These are phyloP conservation scores for Napeogenes inachia DNA, from an alignment of 2,888 invertebrate species.

Conservation along the genomic window DNA sequence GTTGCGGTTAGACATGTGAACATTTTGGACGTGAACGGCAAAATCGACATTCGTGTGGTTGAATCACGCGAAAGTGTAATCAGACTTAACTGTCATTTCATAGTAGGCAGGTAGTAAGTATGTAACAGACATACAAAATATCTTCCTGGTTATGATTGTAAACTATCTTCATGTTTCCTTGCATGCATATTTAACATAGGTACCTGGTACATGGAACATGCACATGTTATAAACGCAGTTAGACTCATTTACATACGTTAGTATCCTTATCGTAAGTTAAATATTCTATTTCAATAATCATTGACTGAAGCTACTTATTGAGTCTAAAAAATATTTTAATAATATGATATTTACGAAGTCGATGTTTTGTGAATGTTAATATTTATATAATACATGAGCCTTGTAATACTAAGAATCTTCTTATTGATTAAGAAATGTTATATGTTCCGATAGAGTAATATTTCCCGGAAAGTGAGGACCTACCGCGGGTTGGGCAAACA, in stretches of 20 bases:
- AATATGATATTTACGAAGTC: too few relatives aligned
- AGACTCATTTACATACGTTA: slow-evolving; percentile 18
- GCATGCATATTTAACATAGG: slow-evolving; percentile 16
- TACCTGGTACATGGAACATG: slow-evolving; percentile 4
- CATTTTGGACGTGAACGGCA: slow-evolving; percentile 31
- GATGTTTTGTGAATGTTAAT: too few relatives aligned
- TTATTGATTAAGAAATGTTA: not conserved
- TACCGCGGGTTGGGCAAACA: slow-evolving; percentile 62
- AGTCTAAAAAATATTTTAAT: too few relatives aligned
- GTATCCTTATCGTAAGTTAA: too few relatives aligned
- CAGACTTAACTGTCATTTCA: slow-evolving; percentile 25
- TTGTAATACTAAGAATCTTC: too few relatives aligned
- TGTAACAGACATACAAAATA: slow-evolving; percentile 8
- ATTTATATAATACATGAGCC: too few relatives aligned
- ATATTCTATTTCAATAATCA: too few relatives aligned
- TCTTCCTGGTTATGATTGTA: slow-evolving; percentile 14
- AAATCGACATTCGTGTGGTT: slow-evolving; percentile 31
- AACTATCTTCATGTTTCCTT: slow-evolving; percentile 22
- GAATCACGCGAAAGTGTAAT: slow-evolving; percentile 35
- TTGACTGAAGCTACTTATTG: too few relatives aligned
- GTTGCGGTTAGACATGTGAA: slow-evolving; percentile 32
- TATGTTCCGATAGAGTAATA: slow-evolving; percentile 31
- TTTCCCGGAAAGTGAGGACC: slow-evolving; percentile 58
- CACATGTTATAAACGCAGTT: not conserved
- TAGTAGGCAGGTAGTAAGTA: slow-evolving; percentile 2